These are phyloP conservation scores for Anthophora plumipes DNA, from an alignment of 2,888 invertebrate species.

Conservation along the genomic window DNA sequence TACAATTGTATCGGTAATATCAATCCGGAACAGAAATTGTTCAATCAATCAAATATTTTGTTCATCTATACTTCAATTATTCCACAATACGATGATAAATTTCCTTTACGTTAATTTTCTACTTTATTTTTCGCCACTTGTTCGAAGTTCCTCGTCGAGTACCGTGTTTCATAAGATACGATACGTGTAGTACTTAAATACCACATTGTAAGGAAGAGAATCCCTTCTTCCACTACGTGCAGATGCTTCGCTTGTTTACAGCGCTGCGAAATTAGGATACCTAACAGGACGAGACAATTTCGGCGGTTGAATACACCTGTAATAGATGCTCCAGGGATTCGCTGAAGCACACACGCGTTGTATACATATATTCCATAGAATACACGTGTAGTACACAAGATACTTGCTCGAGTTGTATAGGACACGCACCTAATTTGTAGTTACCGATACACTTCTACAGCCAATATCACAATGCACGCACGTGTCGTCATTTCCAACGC, in stretches of 20 bases:
- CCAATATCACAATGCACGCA: conserved; percentile 38
- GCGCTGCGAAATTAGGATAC: conserved; percentile 19
- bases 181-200: conserved; percentile 44
- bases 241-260: not conserved
- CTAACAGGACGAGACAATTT: conserved; percentile 31
- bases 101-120: too few relatives aligned
- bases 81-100: too few relatives aligned
- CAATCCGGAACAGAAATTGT: too few relatives aligned
- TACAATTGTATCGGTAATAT: too few relatives aligned
- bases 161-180: too few relatives aligned
- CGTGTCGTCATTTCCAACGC: conserved; percentile 61
- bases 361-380: too few relatives aligned
- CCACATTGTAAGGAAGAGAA: conserved; percentile 7
- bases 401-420: not conserved
- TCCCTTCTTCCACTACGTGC: not conserved
- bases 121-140: too few relatives aligned
- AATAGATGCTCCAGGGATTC: conserved; percentile 8
- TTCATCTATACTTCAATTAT: too few relatives aligned
- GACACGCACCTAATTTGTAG: not conserved
- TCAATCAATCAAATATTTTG: too few relatives aligned
- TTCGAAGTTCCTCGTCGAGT: too few relatives aligned
- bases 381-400: not conserved
- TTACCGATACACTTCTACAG: conserved; percentile 16
- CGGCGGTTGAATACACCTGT: not conserved
- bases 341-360: not conserved